phyloP scores from a whole-genome alignment of 1,140 invertebrate genomes.

The Alviniconcha marisindica region DNA sequence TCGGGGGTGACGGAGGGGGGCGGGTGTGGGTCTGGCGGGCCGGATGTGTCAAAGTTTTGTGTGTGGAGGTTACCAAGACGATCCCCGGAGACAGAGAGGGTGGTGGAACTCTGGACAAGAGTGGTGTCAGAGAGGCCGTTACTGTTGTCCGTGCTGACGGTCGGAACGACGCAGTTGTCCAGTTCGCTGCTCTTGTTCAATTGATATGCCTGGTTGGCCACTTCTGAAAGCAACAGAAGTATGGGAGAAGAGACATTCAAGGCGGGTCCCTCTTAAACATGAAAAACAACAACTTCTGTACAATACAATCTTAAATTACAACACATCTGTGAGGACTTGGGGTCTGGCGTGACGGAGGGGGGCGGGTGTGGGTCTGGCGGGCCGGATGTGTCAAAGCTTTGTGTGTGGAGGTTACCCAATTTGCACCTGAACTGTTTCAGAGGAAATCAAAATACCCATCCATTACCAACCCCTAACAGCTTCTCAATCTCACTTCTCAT shows the following conservation, averaged over 20 bases:
- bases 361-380: not conserved
- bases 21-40: not conserved
- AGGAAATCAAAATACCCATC: too few species aligned
- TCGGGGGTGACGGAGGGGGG: conserved; percentile 11
- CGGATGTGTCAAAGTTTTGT: not conserved
- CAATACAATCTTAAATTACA: too few species aligned
- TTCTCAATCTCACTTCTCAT: too few species aligned
- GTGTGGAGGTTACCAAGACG: not conserved
- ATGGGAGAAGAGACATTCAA: too few species aligned
- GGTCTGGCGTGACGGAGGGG: conserved; percentile 14
- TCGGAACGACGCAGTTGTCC: not conserved
- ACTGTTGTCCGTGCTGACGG: not conserved
- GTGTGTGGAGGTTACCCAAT: not conserved
- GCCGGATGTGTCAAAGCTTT: not conserved
- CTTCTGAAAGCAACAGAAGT: not conserved
- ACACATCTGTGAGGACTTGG: conserved; percentile 39
- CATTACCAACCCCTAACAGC: too few species aligned
- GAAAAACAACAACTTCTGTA: too few species aligned
- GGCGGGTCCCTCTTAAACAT: too few species aligned
- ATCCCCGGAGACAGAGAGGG: not conserved
- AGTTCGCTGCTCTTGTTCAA: not conserved
- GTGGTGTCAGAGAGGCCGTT: not conserved
- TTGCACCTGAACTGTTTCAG: too few species aligned
- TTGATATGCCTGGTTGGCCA: not conserved
- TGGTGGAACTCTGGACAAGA: not conserved